Base-by-base conservation (phyloP, 1,140 invertebrate species). In the Leptinotarsa undecemlineata region DNA sequence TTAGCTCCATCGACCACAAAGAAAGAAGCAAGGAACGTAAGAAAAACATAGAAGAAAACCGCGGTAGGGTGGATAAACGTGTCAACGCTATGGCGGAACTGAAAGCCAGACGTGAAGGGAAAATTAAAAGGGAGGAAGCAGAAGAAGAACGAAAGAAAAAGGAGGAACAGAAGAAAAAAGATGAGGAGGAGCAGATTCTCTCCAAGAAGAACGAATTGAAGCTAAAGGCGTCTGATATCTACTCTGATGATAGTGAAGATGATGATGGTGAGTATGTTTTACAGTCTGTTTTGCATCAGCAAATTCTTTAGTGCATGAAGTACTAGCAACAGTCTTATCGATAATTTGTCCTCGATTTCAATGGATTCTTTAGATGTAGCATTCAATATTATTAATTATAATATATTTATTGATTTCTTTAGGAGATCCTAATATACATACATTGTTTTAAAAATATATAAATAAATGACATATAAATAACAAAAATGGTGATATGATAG, bases 181-280 rank as follows among this genome's bases (percentile, higher is more conserved):
- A 87, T 33, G 94, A 96, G 78, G 94, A 90, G 84, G 91, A 89
- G 81, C 87, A 90, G 57, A 82, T 81, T 64, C 81, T 85, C 0
- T 83, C 86, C 0, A 84, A 81, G 71, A 84, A 85, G 73, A 82
- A 87, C 79, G 87, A 86, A 19, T 88, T 90, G 4, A 91, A 95
- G 83, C 86, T 96, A 68, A 97, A 96, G 87, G 94, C 95, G 0
- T 96, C 95, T 0, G 96, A 98, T 86, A 96, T 98, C 79, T 98
- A 98, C 85, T 98, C 96, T 0, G 96, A 98, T 84, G 96, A 98
- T 77, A 96, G 95, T 77, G 93, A 92, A 78, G 91, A 83, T 48
- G 88, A 88, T 68, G 75, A 84, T 11, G 69, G 68, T 48, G 51
- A 42, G 51, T 57, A 3, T 15, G 23, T 64, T 21, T 20, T 14